Conservation (phyloP, 1,140 invertebrate genomes). For the Matsumurasca onukii region DNA sequence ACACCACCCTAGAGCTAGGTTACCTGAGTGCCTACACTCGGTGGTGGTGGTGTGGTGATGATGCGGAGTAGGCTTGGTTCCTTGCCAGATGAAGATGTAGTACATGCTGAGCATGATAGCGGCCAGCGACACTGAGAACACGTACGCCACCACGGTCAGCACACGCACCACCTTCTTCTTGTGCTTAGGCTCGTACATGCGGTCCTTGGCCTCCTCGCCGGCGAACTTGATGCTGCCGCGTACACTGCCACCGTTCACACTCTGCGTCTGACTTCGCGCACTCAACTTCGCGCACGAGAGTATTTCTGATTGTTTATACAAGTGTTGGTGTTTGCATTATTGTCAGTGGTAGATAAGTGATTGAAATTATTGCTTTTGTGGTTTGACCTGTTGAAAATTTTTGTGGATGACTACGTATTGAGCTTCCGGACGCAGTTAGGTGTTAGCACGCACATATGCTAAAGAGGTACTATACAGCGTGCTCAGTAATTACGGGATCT, state of each 20-base stretch:
- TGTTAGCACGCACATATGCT: no score
- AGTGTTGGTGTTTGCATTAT: no score
- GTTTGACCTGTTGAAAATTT: no score
- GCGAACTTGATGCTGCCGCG: constrained; percentile 36
- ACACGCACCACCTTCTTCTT: constrained; percentile 89
- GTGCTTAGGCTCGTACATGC: constrained; percentile 66
- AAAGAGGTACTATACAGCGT: no score
- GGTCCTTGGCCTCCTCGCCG: constrained; percentile 69
- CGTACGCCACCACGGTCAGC: constrained; percentile 92
- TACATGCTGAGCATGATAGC: constrained; percentile 94
- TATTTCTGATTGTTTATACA: no score
- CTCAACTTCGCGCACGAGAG: no score
- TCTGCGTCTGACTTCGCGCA: constrained; percentile 8
- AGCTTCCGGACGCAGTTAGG: no score
- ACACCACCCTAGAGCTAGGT: neutral
- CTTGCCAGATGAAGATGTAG: constrained; percentile 94
- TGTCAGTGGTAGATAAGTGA: no score
- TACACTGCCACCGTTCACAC: neutral
- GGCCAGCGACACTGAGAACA: constrained; percentile 91
- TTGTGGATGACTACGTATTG: no score
- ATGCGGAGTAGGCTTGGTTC: neutral
- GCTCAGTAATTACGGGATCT: no score
- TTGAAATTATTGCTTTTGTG: no score
- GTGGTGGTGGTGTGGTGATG: neutral
- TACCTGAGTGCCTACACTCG: neutral